Conservation (phyloP, 2,888 invertebrate genomes). For the Drosophila dives region DNA sequence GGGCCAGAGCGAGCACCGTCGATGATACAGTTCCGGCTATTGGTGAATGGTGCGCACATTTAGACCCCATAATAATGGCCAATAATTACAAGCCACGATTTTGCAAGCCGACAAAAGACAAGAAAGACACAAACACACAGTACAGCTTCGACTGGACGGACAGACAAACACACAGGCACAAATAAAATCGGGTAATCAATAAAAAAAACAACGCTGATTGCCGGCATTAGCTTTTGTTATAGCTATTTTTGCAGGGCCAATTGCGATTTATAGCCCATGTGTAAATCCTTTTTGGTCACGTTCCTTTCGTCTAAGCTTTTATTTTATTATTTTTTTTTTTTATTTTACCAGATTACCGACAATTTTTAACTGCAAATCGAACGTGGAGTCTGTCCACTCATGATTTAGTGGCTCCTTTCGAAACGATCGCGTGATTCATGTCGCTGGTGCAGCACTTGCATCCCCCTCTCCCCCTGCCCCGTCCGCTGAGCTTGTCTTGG, state of each 20-base stretch:
- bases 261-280: constrained; percentile 67
- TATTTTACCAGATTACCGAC: constrained; percentile 20
- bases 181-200: constrained; percentile 70
- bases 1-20: constrained; percentile 17
- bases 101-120: constrained; percentile 63
- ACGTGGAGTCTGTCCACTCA: constrained; percentile 49
- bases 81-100: constrained; percentile 79
- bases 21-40: constrained; percentile 69
- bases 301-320: constrained; percentile 45
- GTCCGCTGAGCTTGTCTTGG: neutral
- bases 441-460: constrained; percentile 55
- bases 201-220: constrained; percentile 52
- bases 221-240: constrained; percentile 44
- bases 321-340: constrained; percentile 4
- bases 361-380: constrained; percentile 60
- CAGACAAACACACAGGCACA: constrained; percentile 26
- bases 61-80: constrained; percentile 73
- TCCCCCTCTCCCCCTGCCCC: neutral
- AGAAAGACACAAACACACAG: constrained; percentile 18
- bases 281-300: constrained; percentile 74
- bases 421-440: constrained; percentile 53
- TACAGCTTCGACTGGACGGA: constrained; percentile 17
- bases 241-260: constrained; percentile 27
- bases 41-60: constrained; percentile 62
- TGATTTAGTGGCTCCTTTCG: constrained; percentile 68